phyloP scores from a whole-genome alignment of 2,113 vertebrate genomes.

The Poecile atricapillus region DNA sequence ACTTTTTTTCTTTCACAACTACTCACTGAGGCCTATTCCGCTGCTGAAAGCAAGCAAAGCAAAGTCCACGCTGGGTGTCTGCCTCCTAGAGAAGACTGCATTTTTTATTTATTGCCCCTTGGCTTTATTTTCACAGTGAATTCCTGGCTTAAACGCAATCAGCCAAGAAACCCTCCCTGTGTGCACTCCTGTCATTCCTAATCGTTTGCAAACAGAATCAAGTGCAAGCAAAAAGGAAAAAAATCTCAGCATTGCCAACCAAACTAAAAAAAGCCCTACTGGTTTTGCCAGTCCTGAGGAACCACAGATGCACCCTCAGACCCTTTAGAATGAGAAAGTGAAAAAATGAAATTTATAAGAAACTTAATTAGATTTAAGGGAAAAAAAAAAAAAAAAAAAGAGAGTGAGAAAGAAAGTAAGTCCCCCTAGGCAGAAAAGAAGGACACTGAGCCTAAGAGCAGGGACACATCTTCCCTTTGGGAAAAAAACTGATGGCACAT shows the following conservation, averaged over 20 bases:
- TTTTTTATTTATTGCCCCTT: constrained; percentile 96
- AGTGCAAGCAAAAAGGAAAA: constrained; percentile 43
- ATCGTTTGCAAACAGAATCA: constrained; percentile 85
- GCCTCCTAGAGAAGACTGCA: constrained; percentile 87
- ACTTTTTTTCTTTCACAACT: constrained; percentile 51
- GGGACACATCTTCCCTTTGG: constrained; percentile 40
- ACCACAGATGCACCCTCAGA: constrained; percentile 9
- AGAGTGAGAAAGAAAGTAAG: neutral
- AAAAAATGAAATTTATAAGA: neutral
- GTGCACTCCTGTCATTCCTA: constrained; percentile 91
- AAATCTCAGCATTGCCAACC: constrained; percentile 56
- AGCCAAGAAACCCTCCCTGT: constrained; percentile 92
- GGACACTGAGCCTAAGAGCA: constrained; percentile 53
- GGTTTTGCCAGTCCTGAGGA: constrained; percentile 56
- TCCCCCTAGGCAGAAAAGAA: constrained; percentile 39
- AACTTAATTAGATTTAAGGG: constrained; percentile 29
- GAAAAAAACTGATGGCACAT: constrained; percentile 73
- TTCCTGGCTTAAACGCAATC: constrained; percentile 94
- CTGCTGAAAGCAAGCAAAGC: constrained; percentile 72
- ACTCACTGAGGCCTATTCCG: constrained; percentile 74
- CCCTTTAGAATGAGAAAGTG: constrained; percentile 10
- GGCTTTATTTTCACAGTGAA: constrained; percentile 94
- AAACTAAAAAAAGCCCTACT: constrained; percentile 62
- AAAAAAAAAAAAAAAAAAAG: neutral
- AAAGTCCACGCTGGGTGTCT: constrained; percentile 77